phyloP scores from a whole-genome alignment of 2,888 invertebrate species.

The Ptychoptera contaminata region DNA sequence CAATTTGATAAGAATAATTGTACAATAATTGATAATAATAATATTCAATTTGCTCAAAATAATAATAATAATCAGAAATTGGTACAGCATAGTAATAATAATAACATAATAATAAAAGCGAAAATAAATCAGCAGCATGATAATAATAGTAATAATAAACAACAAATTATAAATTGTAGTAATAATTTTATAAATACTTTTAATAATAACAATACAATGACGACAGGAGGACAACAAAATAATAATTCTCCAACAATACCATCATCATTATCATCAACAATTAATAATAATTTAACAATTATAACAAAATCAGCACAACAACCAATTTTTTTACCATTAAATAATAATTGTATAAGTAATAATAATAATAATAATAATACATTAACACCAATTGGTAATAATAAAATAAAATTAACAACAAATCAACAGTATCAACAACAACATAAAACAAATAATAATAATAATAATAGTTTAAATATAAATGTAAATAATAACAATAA shows the following conservation, averaged over 20 bases:
- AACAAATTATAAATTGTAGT: no score
- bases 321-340: not conserved
- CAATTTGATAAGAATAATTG: not conserved
- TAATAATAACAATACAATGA: not conserved
- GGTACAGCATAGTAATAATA: not conserved
- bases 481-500: no score
- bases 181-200: not conserved
- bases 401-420: no score
- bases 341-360: no score
- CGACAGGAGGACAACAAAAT: not conserved
- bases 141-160: no score
- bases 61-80: not conserved
- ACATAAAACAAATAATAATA: no score
- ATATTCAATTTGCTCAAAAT: not conserved
- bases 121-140: no score
- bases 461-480: no score
- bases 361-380: no score
- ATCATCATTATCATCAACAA: not conserved
- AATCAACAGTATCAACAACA: no score
- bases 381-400: no score
- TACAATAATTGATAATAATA: not conserved
- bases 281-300: conserved; percentile 3
- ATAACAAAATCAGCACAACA: not conserved
- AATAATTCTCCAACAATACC: not conserved
- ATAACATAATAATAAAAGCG: not conserved